These are phyloP conservation scores for Calameuta idolon DNA, from an alignment of 2,888 invertebrate genomes.

Conservation along the genomic window DNA sequence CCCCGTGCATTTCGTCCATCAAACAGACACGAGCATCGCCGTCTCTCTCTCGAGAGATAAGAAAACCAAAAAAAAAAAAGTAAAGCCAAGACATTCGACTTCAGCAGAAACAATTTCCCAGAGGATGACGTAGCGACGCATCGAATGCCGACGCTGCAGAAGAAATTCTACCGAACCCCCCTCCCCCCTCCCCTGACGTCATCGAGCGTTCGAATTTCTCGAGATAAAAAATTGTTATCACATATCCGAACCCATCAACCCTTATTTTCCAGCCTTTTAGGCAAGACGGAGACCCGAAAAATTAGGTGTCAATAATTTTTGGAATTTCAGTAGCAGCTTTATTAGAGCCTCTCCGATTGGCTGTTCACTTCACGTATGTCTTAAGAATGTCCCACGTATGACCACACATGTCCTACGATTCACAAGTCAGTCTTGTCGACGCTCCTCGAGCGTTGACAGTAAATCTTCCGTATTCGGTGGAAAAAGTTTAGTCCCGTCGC, in stretches of 20 bases:
- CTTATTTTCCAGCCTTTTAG: constrained; percentile 41
- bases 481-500: constrained; percentile 10
- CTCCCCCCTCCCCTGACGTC: background rate
- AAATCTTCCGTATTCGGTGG: constrained; percentile 15
- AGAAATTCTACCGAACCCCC: background rate
- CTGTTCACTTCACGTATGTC: background rate
- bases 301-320: too few species aligned
- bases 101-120: background rate
- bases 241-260: constrained; percentile 12
- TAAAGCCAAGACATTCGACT: background rate
- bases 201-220: constrained; percentile 17
- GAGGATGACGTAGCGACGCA: background rate
- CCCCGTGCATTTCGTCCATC: background rate
- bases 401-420: background rate
- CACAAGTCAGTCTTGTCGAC: background rate
- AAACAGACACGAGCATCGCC: background rate
- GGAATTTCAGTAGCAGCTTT: background rate
- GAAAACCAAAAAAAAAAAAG: background rate
- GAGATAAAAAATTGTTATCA: constrained; percentile 34
- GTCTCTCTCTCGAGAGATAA: background rate
- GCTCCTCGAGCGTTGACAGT: constrained; percentile 21
- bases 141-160: background rate
- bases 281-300: constrained; percentile 27
- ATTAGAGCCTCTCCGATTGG: background rate
- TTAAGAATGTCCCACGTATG: background rate